Percentiles rank a stretch among this genome's conserved stretches.
These are phyloP conservation scores for Thalassophryne amazonica DNA, from an alignment of 2,797 vertebrate genomes.

Conservation along the genomic window DNA sequence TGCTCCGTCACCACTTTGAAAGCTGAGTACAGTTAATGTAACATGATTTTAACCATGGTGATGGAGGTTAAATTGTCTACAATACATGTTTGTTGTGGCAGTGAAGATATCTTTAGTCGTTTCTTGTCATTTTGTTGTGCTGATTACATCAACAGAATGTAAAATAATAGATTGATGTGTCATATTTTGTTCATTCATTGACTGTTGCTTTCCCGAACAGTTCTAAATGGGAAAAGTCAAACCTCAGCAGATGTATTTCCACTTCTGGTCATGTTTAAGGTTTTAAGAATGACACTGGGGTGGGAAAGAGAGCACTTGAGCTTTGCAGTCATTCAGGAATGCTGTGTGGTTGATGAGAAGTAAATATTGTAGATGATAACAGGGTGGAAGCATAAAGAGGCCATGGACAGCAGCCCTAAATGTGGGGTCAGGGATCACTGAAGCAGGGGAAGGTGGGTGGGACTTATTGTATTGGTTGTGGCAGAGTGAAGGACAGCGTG, in stretches of 20 bases:
- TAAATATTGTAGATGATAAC: conserved; percentile 79
- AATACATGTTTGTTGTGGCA: too few relatives aligned
- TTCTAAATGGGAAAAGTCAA: conserved; percentile 26
- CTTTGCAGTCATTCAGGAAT: conserved; percentile 22
- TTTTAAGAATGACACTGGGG: conserved; percentile 16
- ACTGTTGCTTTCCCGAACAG: conserved; percentile 4
- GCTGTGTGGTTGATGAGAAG: conserved; percentile 45
- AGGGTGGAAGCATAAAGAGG: conserved; percentile 65
- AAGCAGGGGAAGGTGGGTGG: conserved; percentile 52
- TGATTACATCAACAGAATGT: too few relatives aligned
- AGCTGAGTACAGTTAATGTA: too few relatives aligned
- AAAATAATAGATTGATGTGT: too few relatives aligned
- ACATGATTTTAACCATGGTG: too few relatives aligned
- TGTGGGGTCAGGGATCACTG: conserved; percentile 68
- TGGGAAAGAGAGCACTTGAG: conserved; percentile 51
- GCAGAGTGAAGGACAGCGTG: conserved; percentile 70
- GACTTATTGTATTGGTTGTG: conserved; percentile 64
- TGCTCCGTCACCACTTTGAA: too few relatives aligned
- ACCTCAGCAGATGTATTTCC: conserved; percentile 17
- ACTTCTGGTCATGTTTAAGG: conserved; percentile 38
- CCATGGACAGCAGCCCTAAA: conserved; percentile 62
- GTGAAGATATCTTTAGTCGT: too few relatives aligned
- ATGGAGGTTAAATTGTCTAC: too few relatives aligned
- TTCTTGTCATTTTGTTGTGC: too few relatives aligned
- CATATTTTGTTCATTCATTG: neutral